Conservation (phyloP, 2,888 invertebrate genomes). For the Drosophila lacicola region DNA sequence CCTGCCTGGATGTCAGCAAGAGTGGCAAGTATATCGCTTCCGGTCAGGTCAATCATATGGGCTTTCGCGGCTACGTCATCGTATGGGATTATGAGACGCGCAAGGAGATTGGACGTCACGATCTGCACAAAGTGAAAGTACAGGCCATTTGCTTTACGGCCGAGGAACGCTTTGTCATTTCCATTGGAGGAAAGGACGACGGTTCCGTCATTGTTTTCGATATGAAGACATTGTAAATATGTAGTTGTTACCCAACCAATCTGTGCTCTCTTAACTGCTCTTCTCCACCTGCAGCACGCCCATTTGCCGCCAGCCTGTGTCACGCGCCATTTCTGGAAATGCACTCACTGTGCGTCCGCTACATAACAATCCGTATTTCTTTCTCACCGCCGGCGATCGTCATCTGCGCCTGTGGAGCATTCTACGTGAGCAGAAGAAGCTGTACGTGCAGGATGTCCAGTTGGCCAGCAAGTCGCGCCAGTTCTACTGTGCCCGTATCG, state of each 20-base stretch:
- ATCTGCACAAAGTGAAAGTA: slow-evolving; percentile 94
- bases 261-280: not conserved
- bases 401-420: slow-evolving; percentile 92
- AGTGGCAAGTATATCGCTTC: slow-evolving; percentile 93
- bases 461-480: slow-evolving; percentile 92
- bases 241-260: not conserved
- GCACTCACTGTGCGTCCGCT: slow-evolving; percentile 87
- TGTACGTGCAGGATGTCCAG: slow-evolving; percentile 90
- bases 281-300: slow-evolving; percentile 84
- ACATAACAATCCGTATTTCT: slow-evolving; percentile 87
- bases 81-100: slow-evolving; percentile 93
- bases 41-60: slow-evolving; percentile 95
- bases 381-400: slow-evolving; percentile 91
- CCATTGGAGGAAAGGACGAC: slow-evolving; percentile 95
- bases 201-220: slow-evolving; percentile 95
- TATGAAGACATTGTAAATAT: slow-evolving; percentile 86
- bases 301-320: slow-evolving; percentile 87
- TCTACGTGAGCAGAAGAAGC: slow-evolving; percentile 88
- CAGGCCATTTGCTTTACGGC: slow-evolving; percentile 93
- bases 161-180: slow-evolving; percentile 92
- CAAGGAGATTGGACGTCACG: slow-evolving; percentile 89
- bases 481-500: slow-evolving; percentile 90
- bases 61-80: slow-evolving; percentile 94
- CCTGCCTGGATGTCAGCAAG: slow-evolving; percentile 91
- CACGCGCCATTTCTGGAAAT: slow-evolving; percentile 90